Evolutionary conservation across 2,113 vertebrate genomes (phyloP).

Genomic region (Cichladusa arquata): DNA sequence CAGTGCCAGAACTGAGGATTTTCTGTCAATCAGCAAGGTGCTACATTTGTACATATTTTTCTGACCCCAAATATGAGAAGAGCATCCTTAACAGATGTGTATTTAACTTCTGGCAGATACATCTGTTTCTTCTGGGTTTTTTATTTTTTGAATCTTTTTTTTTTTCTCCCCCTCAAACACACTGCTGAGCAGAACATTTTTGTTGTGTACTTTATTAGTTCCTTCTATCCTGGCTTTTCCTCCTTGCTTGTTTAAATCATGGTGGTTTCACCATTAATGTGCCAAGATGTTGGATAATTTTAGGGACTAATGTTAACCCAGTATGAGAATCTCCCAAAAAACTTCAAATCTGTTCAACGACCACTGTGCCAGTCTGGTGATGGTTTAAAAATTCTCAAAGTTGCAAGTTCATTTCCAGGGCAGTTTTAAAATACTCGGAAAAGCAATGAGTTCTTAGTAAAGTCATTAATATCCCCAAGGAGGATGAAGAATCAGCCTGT

Average conservation of each 20-base stretch:
- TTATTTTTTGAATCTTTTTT: slow-evolving; percentile 22
- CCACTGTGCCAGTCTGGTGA: background rate
- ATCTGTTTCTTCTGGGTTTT: slow-evolving; percentile 73
- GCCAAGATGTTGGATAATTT: background rate
- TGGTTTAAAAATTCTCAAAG: background rate
- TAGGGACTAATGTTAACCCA: background rate
- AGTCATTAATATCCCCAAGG: background rate
- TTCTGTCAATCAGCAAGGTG: slow-evolving; percentile 82
- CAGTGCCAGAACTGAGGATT: slow-evolving; percentile 85
- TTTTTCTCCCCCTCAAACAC: slow-evolving; percentile 38
- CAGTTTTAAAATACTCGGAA: background rate
- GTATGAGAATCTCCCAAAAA: background rate
- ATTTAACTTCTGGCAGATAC: slow-evolving; percentile 81
- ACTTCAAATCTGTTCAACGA: background rate
- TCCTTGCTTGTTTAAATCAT: background rate
- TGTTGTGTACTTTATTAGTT: slow-evolving; percentile 49
- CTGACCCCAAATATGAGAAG: slow-evolving; percentile 81
- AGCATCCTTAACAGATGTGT: slow-evolving; percentile 81
- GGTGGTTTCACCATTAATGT: background rate
- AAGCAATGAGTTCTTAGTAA: background rate
- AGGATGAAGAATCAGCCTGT: background rate
- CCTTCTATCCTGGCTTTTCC: slow-evolving; percentile 13
- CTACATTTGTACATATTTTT: slow-evolving; percentile 84
- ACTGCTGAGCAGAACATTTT: slow-evolving; percentile 17
- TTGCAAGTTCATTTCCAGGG: background rate